A percentile compares a stretch with the other conserved stretches of the same genome.
Conservation (phyloP, 1,140 invertebrate species). For the Whitmania pigra region DNA sequence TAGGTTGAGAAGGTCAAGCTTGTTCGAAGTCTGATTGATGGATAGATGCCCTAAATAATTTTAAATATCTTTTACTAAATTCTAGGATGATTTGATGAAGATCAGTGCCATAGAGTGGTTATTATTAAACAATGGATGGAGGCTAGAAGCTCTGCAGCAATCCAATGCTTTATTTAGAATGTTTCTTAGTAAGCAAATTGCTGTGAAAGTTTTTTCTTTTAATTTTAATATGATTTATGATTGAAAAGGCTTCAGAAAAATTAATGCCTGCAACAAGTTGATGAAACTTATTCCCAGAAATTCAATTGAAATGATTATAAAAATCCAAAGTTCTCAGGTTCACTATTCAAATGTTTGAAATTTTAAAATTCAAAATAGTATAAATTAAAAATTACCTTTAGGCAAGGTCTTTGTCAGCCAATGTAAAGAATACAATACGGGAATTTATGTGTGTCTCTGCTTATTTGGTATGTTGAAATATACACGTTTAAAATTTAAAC, state of each 20-base stretch:
- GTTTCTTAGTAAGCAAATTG: neutral
- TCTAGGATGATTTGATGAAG: neutral
- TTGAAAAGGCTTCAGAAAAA: constrained; percentile 4
- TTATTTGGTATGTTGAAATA: neutral
- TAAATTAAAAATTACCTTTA: too few relatives aligned
- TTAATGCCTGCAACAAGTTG: neutral
- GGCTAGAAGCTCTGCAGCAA: neutral
- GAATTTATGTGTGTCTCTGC: neutral
- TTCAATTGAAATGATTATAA: constrained; percentile 3
- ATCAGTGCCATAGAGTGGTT: constrained; percentile 2
- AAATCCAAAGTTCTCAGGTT: neutral
- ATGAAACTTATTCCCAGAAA: neutral
- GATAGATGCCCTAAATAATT: too few relatives aligned
- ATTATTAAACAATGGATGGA: neutral
- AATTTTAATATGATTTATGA: neutral
- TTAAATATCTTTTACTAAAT: too few relatives aligned
- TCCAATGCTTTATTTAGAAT: neutral
- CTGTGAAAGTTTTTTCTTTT: neutral
- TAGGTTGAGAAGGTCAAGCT: too few relatives aligned
- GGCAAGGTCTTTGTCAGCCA: neutral
- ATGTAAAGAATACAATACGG: constrained; percentile 5
- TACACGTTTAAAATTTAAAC: neutral
- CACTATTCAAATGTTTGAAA: too few relatives aligned
- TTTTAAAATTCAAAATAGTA: too few relatives aligned
- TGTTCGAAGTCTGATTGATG: too few relatives aligned